Evolutionary conservation across 92 coral and sea anemone species (phyloP), one percentile per base, ranked within the genome.

Genomic region (Umimayanthus kanabou): DNA sequence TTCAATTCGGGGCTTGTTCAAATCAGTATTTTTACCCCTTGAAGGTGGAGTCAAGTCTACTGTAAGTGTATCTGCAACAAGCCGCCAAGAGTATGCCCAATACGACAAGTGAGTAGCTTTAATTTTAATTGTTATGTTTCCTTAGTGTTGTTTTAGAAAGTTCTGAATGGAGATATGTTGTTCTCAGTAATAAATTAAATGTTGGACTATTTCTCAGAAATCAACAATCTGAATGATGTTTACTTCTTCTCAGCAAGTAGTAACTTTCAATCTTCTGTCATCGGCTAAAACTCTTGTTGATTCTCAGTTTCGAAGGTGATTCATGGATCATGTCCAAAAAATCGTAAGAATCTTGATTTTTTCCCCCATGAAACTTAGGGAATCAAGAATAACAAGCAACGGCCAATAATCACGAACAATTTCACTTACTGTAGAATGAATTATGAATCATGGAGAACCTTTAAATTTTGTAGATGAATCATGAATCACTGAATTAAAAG

Each of bases 1-100:
- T 26, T 72, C 6, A 11, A 8, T 25, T 64, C 39, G 23, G 47
- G 73, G 23, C 22, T 16, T 84, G 18, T 71, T 0, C 29, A 29
- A 49, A 72, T 26, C 25, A 77, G 39, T 86, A 77, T 45, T 67
- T 39, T 71, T n/a, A 15, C 15, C 43, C 9, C 16, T 79, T 70
- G 73, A 74, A 91, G 84, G 90, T 90, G 94, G 85, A 77, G 82
- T 9, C 25, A 71, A 22, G 84, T 89, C 10, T 65, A 47, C 66
- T 91, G 94, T 69, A 85, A 84, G 65, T 91, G 94, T 73, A 13
- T 58, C 30, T 91, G 94, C 47, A 79, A 92, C 71, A 61, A 11
- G 37, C 88, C 92, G 11, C 94, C 94, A 39, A 65, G 80, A 15
- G 28, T 77, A 8, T 90, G 92, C 37, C 90, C 89, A 2, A 76